Conservation (phyloP, 1,140 invertebrate genomes). For the Myzus persicae region DNA sequence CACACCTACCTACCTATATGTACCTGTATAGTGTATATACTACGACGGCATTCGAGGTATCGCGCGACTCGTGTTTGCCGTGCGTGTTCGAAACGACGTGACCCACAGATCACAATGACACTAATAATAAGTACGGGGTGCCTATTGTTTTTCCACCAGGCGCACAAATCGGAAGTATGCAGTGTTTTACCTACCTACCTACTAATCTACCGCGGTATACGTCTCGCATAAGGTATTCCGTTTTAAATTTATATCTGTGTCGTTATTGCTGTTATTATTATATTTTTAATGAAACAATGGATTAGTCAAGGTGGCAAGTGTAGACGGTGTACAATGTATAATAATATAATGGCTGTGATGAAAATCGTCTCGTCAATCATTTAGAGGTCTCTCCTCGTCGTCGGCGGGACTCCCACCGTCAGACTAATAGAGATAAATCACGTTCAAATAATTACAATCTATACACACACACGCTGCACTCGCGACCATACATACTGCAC, state of each 20-base stretch:
- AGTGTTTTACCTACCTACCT: background rate
- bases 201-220: background rate
- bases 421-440: constrained; percentile 51
- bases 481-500: background rate
- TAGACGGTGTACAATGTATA: background rate
- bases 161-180: background rate
- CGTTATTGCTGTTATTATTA: constrained; percentile 1
- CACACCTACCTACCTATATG: constrained; percentile 11
- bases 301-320: constrained; percentile 20
- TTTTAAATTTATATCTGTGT: background rate
- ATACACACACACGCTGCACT: background rate
- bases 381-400: background rate
- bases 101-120: constrained; percentile 12
- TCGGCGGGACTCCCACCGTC: constrained; percentile 20
- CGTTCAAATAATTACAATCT: constrained; percentile 46
- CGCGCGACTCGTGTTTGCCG: background rate
- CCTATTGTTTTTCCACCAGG: background rate
- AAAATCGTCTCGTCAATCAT: constrained; percentile 55
- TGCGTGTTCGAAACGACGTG: background rate
- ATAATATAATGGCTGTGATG: constrained; percentile 6
- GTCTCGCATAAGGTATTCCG: background rate
- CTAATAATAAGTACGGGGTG: background rate
- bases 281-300: constrained; percentile 42
- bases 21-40: background rate
- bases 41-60: background rate